Evolutionary conservation across 2,888 invertebrate genomes (phyloP).

Genomic region (Nasonia oneida): DNA sequence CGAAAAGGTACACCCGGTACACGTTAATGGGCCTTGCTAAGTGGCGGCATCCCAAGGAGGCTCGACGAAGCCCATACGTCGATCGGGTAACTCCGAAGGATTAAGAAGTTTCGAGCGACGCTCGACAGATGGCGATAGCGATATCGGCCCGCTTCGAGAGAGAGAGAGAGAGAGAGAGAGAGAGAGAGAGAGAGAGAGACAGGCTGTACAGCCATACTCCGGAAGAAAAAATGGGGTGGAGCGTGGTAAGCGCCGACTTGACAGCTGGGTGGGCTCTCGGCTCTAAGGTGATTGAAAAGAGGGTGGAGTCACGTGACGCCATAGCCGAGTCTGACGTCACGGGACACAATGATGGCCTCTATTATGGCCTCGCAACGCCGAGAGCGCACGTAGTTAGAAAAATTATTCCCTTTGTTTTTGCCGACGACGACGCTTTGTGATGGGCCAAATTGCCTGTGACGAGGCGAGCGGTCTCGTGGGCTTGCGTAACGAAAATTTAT

Average conservation of each 20-base stretch:
- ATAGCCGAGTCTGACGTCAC: slow-evolving; percentile 79
- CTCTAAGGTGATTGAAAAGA: slow-evolving; percentile 82
- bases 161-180: no score
- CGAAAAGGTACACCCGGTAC: slow-evolving; percentile 65
- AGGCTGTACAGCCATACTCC: neutral
- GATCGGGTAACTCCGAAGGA: slow-evolving; percentile 65
- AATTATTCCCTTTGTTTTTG: slow-evolving; percentile 21
- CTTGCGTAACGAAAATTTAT: slow-evolving; percentile 11
- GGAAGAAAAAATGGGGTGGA: slow-evolving; percentile 78
- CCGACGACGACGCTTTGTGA: neutral
- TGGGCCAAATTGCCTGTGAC: slow-evolving; percentile 32
- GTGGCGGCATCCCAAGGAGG: slow-evolving; percentile 77
- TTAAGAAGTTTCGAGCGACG: slow-evolving; percentile 65
- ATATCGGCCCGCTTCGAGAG: slow-evolving; percentile 67
- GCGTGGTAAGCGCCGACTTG: slow-evolving; percentile 71
- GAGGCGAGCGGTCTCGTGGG: neutral
- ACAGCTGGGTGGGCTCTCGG: slow-evolving; percentile 80
- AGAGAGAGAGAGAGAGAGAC: no score
- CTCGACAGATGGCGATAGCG: slow-evolving; percentile 77
- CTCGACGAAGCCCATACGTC: slow-evolving; percentile 71
- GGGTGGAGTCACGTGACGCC: slow-evolving; percentile 82
- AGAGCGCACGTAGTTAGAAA: neutral
- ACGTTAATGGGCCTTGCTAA: slow-evolving; percentile 63
- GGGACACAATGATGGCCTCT: slow-evolving; percentile 80
- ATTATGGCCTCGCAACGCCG: slow-evolving; percentile 53